Base-by-base conservation (phyloP, 2,113 vertebrate species). In the Sceloporus tristichus region DNA sequence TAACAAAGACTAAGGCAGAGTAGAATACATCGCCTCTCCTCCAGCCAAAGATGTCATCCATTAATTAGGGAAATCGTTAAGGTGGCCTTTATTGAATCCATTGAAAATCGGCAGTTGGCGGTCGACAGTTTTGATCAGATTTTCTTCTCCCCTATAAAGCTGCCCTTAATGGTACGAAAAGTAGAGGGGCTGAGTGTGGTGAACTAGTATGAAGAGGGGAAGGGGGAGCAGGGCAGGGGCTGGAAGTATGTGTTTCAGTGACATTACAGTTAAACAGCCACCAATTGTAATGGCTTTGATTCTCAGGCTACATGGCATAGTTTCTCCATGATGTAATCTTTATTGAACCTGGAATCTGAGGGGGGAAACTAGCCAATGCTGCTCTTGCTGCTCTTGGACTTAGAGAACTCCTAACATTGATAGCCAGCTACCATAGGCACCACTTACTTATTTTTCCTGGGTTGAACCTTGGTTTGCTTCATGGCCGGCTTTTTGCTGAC, bases 61-160 rank as follows among this genome's bases (percentile, higher is more conserved):
- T 99, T 99, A 99, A 99, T 99, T 99, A 99, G 98, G 98, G 98
- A 99, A 99, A 99, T 99, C 98, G 98, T 99, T 99, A 98, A 99
- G 99, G 99, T 99, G 98, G 99, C 98, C 98, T 98, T 97, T 98
- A 98, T 98, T 98, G 98, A 98, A 98, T 97, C 97, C 98, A 98
- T 98, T 98, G 98, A 99, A 98, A 99, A 98, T 97, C 96, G 96
- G 97, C 97, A 96, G 98, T 98, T 98, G 98, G 98, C 98, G 97
- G 98, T 97, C 98, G 98, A 97, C 98, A 98, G 98, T 98, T 99
- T 99, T 99, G 98, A 99, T 99, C 98, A 98, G 97, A 97, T 97
- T 98, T 98, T 97, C 97, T 97, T 97, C 97, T 97, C 96, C 97
- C 97, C 98, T 96, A 89, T 97, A 98, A 98, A 97, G 97, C 97